Conservation (phyloP, 2,888 invertebrate genomes). For the Amblyjoppa fuscipennis region DNA sequence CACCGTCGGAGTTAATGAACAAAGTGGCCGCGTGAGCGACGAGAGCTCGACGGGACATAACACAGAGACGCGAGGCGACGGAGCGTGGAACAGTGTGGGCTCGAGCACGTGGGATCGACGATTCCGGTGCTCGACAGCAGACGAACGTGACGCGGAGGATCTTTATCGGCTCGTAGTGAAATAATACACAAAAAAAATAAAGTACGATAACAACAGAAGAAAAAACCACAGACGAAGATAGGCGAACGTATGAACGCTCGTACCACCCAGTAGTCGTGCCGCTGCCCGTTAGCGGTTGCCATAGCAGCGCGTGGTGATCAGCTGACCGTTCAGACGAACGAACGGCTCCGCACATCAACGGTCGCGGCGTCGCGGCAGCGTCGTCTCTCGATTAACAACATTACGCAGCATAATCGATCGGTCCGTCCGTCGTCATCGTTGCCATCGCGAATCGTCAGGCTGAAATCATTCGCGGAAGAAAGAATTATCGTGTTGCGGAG, state of each 20-base stretch:
- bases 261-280: slow-evolving; percentile 60
- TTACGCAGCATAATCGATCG: slow-evolving; percentile 36
- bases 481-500: background rate
- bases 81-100: slow-evolving; percentile 39
- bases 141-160: slow-evolving; percentile 17
- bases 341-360: slow-evolving; percentile 48
- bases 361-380: slow-evolving; percentile 50
- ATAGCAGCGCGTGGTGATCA: slow-evolving; percentile 83
- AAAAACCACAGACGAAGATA: background rate
- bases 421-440: background rate
- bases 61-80: slow-evolving; percentile 15
- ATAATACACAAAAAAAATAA: slow-evolving; percentile 17
- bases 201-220: background rate
- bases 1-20: slow-evolving; percentile 13
- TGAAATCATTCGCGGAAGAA: background rate
- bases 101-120: slow-evolving; percentile 57
- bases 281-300: slow-evolving; percentile 73
- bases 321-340: slow-evolving; percentile 79
- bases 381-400: slow-evolving; percentile 38
- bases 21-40: slow-evolving; percentile 9
- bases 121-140: slow-evolving; percentile 43
- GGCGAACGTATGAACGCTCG: slow-evolving; percentile 26
- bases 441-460: background rate
- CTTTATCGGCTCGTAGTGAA: background rate
- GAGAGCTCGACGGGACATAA: background rate